These are phyloP conservation scores for Apodemia duryi DNA, from an alignment of 2,888 invertebrate species.

Conservation along the genomic window DNA sequence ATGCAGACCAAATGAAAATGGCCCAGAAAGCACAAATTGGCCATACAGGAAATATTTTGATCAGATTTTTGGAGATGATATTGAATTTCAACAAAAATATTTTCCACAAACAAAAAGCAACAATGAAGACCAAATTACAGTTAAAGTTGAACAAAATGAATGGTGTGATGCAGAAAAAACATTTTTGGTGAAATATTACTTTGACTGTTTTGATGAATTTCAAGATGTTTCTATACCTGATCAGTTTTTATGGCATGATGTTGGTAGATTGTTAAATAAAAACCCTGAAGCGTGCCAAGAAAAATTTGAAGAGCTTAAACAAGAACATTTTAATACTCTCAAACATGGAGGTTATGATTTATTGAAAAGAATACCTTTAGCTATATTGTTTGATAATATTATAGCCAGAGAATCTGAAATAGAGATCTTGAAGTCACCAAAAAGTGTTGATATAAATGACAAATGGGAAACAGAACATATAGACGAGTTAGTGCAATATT, in stretches of 20 bases:
- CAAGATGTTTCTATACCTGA: constrained; percentile 61
- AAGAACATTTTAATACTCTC: constrained; percentile 48
- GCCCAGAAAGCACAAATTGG: constrained; percentile 50
- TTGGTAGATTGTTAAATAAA: constrained; percentile 58
- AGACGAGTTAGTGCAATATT: constrained; percentile 55
- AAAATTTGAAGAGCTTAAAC: constrained; percentile 49
- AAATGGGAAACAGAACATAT: constrained; percentile 44
- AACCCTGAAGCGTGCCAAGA: constrained; percentile 49
- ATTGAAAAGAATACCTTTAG: constrained; percentile 45
- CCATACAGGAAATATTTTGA: constrained; percentile 61
- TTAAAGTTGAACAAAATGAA: constrained; percentile 27
- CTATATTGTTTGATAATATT: constrained; percentile 59
- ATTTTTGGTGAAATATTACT: constrained; percentile 60
- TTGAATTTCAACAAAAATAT: constrained; percentile 48
- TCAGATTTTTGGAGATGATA: constrained; percentile 56
- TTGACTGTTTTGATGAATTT: constrained; percentile 65
- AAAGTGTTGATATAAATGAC: constrained; percentile 30
- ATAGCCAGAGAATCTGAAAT: constrained; percentile 52
- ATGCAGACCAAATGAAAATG: constrained; percentile 44
- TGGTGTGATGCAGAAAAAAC: constrained; percentile 59
- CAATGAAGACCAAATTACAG: constrained; percentile 17
- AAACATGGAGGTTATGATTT: constrained; percentile 47
- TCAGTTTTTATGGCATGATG: constrained; percentile 66
- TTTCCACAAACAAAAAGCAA: constrained; percentile 16
- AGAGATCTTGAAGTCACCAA: constrained; percentile 34